Conservation (phyloP, 2,797 vertebrate species). For the Myotis daubentonii region DNA sequence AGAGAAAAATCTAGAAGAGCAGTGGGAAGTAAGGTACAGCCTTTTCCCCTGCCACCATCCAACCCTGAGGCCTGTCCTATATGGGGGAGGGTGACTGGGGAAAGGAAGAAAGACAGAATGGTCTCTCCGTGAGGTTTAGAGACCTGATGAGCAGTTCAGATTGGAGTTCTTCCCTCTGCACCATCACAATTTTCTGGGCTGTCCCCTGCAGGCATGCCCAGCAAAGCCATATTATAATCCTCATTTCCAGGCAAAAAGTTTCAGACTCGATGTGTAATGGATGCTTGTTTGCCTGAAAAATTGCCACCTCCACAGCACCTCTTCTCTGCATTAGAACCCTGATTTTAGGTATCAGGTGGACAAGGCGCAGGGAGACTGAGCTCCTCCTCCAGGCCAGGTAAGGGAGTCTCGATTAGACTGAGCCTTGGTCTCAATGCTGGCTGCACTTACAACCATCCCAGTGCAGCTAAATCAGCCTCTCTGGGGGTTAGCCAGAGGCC, state of each 20-base stretch:
- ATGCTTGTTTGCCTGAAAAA: neutral
- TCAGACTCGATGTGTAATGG: neutral
- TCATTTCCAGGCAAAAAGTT: neutral
- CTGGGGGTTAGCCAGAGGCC: too few species aligned
- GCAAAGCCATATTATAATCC: neutral
- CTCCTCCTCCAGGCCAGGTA: neutral
- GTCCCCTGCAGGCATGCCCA: neutral
- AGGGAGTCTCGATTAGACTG: neutral
- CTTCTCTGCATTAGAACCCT: neutral
- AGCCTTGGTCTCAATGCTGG: neutral
- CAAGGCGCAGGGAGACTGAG: too few species aligned
- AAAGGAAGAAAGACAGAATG: neutral
- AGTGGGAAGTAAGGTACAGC: neutral
- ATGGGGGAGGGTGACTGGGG: fast-evolving
- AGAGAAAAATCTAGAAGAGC: neutral
- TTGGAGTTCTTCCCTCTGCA: neutral
- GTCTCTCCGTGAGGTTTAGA: neutral
- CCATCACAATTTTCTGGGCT: neutral
- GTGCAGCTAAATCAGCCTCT: neutral
- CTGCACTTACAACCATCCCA: neutral
- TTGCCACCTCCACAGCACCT: neutral
- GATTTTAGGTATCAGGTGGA: neutral
- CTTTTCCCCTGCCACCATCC: too few species aligned
- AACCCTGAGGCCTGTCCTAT: neutral
- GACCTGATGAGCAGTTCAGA: neutral